A percentile compares a stretch with the other conserved stretches of the same genome.
Evolutionary conservation across 1,140 invertebrate genomes (phyloP).

Genomic region (Melitaea cinxia): DNA sequence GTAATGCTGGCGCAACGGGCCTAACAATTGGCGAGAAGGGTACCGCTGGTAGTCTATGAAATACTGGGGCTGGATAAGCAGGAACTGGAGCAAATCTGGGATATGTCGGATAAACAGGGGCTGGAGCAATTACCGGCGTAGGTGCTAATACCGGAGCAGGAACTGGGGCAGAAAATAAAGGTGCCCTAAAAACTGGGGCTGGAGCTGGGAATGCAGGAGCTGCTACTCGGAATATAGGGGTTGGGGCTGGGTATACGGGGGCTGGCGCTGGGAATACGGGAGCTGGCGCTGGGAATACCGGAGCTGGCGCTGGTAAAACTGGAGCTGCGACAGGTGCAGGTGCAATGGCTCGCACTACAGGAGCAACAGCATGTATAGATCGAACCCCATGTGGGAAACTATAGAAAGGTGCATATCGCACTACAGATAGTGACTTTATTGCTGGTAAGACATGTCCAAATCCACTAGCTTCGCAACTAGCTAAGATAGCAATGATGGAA

Average conservation of each 20-base stretch:
- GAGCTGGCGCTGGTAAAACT: slow-evolving; percentile 31
- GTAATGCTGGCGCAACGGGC: slow-evolving; percentile 41
- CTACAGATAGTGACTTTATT: slow-evolving; percentile 62
- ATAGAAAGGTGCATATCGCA: slow-evolving; percentile 75
- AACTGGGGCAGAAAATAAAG: slow-evolving; percentile 36
- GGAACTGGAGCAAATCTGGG: slow-evolving; percentile 35
- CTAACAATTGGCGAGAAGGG: slow-evolving; percentile 48
- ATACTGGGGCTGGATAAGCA: slow-evolving; percentile 45
- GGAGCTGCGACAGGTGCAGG: slow-evolving; percentile 36
- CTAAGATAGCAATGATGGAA: slow-evolving; percentile 55
- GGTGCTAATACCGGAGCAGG: slow-evolving; percentile 46
- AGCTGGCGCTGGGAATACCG: slow-evolving; percentile 24
- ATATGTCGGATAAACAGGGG: not conserved
- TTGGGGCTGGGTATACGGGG: slow-evolving; percentile 38
- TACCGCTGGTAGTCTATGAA: slow-evolving; percentile 34
- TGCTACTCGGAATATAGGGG: slow-evolving; percentile 44
- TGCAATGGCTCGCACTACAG: slow-evolving; percentile 36
- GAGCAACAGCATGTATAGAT: slow-evolving; percentile 69
- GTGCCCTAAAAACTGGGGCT: slow-evolving; percentile 46
- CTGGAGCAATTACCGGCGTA: slow-evolving; percentile 44
- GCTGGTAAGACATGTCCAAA: slow-evolving; percentile 59
- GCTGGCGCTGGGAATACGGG: slow-evolving; percentile 28
- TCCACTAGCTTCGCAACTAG: slow-evolving; percentile 70
- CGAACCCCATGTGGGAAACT: slow-evolving; percentile 66
- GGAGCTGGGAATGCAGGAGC: slow-evolving; percentile 48